Evolutionary conservation across 2,797 vertebrate species (phyloP).

Genomic region (Hoplostethus mediterraneus): DNA sequence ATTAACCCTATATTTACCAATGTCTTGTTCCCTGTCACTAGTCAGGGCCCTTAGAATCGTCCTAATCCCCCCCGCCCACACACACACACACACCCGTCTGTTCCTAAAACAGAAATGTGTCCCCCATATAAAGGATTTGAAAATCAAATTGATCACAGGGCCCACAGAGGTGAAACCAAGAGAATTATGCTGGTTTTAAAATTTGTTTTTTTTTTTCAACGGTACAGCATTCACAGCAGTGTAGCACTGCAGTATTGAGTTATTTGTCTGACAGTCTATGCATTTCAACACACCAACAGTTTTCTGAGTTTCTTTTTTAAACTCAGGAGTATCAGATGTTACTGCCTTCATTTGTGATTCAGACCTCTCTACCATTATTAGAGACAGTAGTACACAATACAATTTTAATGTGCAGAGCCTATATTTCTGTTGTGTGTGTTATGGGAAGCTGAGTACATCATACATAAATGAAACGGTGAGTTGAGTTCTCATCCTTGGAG

Average conservation of each 20-base stretch:
- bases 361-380: constrained; percentile 14
- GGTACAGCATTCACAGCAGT: not conserved
- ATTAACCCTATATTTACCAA: no score
- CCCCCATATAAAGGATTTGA: constrained; percentile 39
- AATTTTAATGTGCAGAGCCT: constrained; percentile 30
- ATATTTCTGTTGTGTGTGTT: not conserved
- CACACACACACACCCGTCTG: no score
- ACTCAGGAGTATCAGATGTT: not conserved
- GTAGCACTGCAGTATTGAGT: no score
- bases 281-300: not conserved
- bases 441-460: constrained; percentile 35
- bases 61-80: no score
- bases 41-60: no score
- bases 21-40: no score
- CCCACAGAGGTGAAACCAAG: not conserved
- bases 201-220: no score
- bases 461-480: constrained; percentile 31
- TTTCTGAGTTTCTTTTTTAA: not conserved
- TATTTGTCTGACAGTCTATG: not conserved
- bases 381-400: constrained; percentile 2
- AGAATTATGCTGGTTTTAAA: no score
- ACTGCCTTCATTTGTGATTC: constrained; percentile 7
- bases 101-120: constrained; percentile 32
- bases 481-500: constrained; percentile 22
- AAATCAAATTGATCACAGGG: constrained; percentile 15